phyloP scores from a whole-genome alignment of 1,140 invertebrate species.

The Cepaea nemoralis region DNA sequence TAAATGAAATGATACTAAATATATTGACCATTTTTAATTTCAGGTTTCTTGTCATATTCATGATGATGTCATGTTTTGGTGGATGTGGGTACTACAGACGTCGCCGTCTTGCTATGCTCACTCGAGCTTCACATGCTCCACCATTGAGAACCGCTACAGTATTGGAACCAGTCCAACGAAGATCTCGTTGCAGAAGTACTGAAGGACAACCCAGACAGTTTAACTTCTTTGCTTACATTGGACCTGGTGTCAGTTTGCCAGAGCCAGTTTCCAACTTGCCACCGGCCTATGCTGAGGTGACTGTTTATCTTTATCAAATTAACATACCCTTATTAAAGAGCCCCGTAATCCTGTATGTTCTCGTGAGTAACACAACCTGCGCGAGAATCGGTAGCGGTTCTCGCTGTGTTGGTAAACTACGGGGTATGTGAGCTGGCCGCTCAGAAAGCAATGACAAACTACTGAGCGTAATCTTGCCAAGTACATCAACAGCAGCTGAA shows the following conservation, averaged over 20 bases:
- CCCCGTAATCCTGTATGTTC: too few species aligned
- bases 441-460: too few species aligned
- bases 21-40: neutral
- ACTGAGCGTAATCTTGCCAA: too few species aligned
- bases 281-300: slow-evolving; percentile 86
- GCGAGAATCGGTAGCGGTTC: too few species aligned
- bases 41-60: slow-evolving; percentile 64
- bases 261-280: slow-evolving; percentile 71
- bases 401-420: too few species aligned
- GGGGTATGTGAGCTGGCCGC: too few species aligned
- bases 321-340: too few species aligned
- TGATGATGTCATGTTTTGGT: slow-evolving; percentile 64
- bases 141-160: slow-evolving; percentile 66
- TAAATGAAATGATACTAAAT: too few species aligned
- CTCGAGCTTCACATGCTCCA: slow-evolving; percentile 3
- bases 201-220: neutral
- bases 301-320: slow-evolving; percentile 5
- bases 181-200: neutral
- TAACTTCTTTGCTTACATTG: slow-evolving; percentile 46
- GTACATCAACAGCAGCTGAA: too few species aligned
- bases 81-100: slow-evolving; percentile 65
- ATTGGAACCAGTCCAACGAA: slow-evolving; percentile 78
- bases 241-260: slow-evolving; percentile 36
- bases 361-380: too few species aligned
- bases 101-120: slow-evolving; percentile 47